Evolutionary conservation across 2,113 vertebrate genomes (phyloP).

Genomic region (Cercocebus atys): DNA sequence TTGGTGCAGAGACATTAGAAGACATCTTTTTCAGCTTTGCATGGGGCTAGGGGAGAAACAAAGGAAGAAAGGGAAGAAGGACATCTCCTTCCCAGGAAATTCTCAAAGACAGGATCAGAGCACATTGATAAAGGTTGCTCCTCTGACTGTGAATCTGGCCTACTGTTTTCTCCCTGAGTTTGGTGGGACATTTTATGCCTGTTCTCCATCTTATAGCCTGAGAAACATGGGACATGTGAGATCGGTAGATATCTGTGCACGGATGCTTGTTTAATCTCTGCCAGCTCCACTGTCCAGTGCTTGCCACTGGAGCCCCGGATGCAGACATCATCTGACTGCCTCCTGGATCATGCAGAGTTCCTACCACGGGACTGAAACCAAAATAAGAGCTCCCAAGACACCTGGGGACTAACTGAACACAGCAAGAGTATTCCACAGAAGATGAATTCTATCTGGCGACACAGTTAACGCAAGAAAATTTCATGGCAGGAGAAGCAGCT

Average conservation of each 20-base stretch:
- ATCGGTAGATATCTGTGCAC: accelerated
- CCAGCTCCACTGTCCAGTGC: neutral
- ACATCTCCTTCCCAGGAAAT: neutral
- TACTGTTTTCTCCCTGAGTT: neutral
- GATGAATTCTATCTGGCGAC: neutral
- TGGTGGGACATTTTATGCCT: neutral
- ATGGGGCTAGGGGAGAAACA: no score
- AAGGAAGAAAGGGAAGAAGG: no score
- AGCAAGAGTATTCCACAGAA: neutral
- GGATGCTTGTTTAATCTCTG: neutral
- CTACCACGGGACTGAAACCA: neutral
- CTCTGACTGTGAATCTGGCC: neutral
- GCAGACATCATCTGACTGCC: no score
- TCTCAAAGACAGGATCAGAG: neutral
- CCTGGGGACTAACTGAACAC: neutral
- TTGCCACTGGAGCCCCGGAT: neutral
- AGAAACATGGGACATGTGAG: neutral
- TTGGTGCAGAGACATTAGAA: neutral
- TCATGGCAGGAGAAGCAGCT: neutral
- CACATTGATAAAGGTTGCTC: neutral
- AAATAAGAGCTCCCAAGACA: neutral
- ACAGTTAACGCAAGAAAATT: neutral
- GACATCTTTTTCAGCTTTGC: neutral
- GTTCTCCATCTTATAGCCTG: neutral
- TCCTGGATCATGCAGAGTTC: neutral